Conservation (phyloP, 64 coral and sea anemone species). For the Porites australiensis region DNA sequence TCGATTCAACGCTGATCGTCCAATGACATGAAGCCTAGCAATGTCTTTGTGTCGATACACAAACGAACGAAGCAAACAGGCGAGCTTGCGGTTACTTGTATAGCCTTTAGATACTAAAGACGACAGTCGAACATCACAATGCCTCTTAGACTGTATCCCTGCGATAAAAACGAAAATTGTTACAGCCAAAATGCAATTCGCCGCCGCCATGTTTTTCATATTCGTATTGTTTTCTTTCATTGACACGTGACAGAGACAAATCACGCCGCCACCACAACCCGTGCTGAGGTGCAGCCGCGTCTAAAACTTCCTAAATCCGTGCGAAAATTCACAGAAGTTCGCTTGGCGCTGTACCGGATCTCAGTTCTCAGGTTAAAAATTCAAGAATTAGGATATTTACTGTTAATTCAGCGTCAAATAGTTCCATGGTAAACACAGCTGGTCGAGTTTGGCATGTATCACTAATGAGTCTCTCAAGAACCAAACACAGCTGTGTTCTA, state of each 20-base stretch:
- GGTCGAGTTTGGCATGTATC: too few relatives aligned
- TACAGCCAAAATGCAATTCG: not conserved
- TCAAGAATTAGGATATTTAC: too few relatives aligned
- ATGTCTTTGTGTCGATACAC: slow-evolving; percentile 74
- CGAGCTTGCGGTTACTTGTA: slow-evolving; percentile 78
- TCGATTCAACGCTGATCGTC: slow-evolving; percentile 78
- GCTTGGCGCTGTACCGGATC: too few relatives aligned
- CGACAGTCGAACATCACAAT: not conserved
- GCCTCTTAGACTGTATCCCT: not conserved
- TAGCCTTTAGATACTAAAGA: slow-evolving; percentile 52
- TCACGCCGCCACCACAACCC: not conserved
- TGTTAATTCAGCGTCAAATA: too few relatives aligned
- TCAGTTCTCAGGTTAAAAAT: too few relatives aligned
- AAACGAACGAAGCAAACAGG: slow-evolving; percentile 57
- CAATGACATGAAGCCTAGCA: slow-evolving; percentile 70
- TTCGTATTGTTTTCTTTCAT: not conserved
- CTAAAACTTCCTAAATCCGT: too few relatives aligned
- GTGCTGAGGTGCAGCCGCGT: too few relatives aligned
- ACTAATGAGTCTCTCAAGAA: too few relatives aligned
- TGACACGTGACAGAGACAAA: not conserved
- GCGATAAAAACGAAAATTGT: not conserved
- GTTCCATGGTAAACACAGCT: too few relatives aligned
- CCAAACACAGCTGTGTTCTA: too few relatives aligned
- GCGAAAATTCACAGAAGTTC: too few relatives aligned
- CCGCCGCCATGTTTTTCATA: slow-evolving; percentile 21